Evolutionary conservation across 2,888 invertebrate species (phyloP).

Genomic region (Folsomia candida): DNA sequence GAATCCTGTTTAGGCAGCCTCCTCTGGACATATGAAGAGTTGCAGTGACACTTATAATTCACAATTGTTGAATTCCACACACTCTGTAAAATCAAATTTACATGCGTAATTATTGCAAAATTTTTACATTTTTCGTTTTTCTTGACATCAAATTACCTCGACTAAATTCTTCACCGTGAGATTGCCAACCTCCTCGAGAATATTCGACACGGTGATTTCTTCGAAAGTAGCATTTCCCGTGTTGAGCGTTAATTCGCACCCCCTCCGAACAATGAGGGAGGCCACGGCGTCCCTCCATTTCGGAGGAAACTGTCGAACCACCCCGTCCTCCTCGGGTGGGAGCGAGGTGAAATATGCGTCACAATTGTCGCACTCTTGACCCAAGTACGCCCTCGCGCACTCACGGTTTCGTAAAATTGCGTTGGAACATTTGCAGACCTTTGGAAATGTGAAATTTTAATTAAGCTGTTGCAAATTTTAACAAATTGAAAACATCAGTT

Average conservation of each 20-base stretch:
- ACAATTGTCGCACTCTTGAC: constrained; percentile 22
- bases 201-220: too few relatives aligned
- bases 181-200: too few relatives aligned
- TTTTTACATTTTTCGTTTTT: too few relatives aligned
- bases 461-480: too few relatives aligned
- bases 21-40: background rate
- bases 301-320: constrained; percentile 10
- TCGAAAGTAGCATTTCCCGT: background rate
- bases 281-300: constrained; percentile 15
- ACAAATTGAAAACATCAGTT: too few relatives aligned
- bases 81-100: background rate
- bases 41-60: background rate
- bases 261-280: constrained; percentile 15
- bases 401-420: constrained; percentile 4
- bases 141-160: background rate
- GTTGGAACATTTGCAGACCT: constrained; percentile 23
- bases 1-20: background rate
- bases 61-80: background rate
- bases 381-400: constrained; percentile 30
- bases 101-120: too few relatives aligned
- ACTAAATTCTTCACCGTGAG: background rate
- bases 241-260: constrained; percentile 17
- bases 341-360: constrained; percentile 26
- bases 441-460: background rate
- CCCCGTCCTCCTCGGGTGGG: background rate